These are phyloP conservation scores for Neopipo cinnamomea DNA, from an alignment of 2,113 vertebrate genomes.

Conservation along the genomic window DNA sequence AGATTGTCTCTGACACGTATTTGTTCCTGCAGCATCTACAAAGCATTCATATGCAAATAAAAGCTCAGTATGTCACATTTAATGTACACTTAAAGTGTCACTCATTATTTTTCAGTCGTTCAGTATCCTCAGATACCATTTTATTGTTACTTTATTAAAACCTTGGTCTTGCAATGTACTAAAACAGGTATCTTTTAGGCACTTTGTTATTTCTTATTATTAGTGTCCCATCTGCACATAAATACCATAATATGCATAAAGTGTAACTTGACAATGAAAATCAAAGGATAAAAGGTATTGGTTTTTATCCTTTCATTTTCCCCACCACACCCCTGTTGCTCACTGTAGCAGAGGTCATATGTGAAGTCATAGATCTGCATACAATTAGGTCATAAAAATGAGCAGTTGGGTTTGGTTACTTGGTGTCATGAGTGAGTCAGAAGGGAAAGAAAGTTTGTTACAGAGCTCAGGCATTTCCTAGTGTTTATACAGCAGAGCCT, in stretches of 20 bases:
- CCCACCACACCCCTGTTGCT: not conserved
- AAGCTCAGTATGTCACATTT: not conserved
- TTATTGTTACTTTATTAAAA: not conserved
- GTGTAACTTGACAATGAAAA: not conserved
- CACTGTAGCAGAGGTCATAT: not conserved
- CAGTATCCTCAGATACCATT: not conserved
- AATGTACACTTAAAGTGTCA: constrained; percentile 13
- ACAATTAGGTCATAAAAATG: not conserved
- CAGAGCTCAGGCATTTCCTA: not conserved
- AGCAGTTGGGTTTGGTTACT: not conserved
- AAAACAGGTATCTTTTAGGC: not conserved
- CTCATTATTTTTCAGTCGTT: not conserved
- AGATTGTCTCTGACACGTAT: constrained; percentile 81
- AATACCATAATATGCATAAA: not conserved
- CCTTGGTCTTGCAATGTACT: not conserved
- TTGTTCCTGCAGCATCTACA: constrained; percentile 77
- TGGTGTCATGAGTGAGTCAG: not conserved
- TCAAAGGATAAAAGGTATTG: too few relatives aligned
- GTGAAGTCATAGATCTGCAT: not conserved
- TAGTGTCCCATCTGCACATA: not conserved
- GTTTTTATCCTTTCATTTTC: not conserved
- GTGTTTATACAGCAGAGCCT: constrained; percentile 5
- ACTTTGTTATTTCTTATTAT: not conserved
- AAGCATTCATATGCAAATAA: constrained; percentile 40
- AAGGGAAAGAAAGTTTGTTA: constrained; percentile 8